These are phyloP conservation scores for Scartelaos histophorus DNA, from an alignment of 2,113 vertebrate species.

Conservation along the genomic window DNA sequence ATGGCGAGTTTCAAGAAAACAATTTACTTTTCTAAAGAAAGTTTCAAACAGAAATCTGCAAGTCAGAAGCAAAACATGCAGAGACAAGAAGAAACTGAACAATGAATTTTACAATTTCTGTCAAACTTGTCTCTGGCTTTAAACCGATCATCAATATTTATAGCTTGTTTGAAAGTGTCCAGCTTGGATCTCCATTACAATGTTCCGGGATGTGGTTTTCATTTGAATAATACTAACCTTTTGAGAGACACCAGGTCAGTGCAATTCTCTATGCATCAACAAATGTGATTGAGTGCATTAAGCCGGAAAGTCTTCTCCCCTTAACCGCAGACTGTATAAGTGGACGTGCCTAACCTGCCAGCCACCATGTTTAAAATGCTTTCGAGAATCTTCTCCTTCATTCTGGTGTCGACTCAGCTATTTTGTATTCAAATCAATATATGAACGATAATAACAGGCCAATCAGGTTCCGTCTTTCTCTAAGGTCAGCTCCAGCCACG, in stretches of 20 bases:
- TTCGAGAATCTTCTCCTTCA: too few species aligned
- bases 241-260: neutral
- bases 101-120: neutral
- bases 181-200: neutral
- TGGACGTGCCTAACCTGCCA: too few species aligned
- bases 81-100: too few species aligned
- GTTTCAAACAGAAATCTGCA: neutral
- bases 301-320: constrained; percentile 2
- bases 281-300: neutral
- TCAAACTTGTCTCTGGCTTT: neutral
- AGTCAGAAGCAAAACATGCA: neutral
- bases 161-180: neutral
- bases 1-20: neutral
- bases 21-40: neutral
- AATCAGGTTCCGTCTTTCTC: too few species aligned
- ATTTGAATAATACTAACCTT: constrained; percentile 4
- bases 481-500: too few species aligned
- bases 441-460: too few species aligned
- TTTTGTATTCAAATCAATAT: too few species aligned
- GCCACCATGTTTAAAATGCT: too few species aligned
- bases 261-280: neutral
- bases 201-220: neutral
- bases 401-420: too few species aligned
- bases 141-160: neutral
- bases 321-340: neutral